phyloP scores from a whole-genome alignment of 2,888 invertebrate species.

The Spatulosminthurus flaviceps region DNA sequence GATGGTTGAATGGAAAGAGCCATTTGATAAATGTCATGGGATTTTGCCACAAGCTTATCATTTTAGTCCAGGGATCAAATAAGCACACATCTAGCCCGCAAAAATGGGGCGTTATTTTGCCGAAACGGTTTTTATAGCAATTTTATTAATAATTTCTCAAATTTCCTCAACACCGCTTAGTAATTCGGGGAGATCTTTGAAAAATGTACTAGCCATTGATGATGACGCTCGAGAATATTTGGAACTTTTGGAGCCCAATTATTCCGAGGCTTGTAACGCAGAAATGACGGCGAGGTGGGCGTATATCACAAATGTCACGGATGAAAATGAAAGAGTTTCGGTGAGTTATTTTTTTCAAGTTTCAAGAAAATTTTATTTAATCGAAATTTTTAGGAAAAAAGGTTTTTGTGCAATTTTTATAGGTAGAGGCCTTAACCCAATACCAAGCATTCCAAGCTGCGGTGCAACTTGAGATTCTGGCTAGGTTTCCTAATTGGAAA shows the following conservation, averaged over 20 bases:
- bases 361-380: too few species aligned
- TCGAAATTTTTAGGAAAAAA: too few species aligned
- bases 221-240: conserved; percentile 21
- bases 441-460: conserved; percentile 38
- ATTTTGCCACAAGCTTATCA: too few species aligned
- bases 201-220: not conserved
- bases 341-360: conserved; percentile 46
- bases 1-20: too few species aligned
- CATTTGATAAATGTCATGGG: too few species aligned
- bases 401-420: too few species aligned
- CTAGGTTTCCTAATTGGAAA: conserved; percentile 20
- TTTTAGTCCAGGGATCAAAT: too few species aligned
- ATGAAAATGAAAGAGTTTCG: conserved; percentile 57
- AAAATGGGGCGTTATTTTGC: not conserved
- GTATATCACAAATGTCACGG: conserved; percentile 61
- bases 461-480: conserved; percentile 26
- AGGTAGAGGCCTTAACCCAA: conserved; percentile 31
- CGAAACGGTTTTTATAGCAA: not conserved
- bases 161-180: not conserved
- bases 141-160: not conserved
- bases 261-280: conserved; percentile 44
- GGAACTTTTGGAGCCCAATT: conserved; percentile 32
- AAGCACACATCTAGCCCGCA: too few species aligned
- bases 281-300: conserved; percentile 52
- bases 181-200: not conserved